Evolutionary conservation across 2,113 vertebrate genomes (phyloP).

Genomic region (Cyanoramphus novaezelandiae): DNA sequence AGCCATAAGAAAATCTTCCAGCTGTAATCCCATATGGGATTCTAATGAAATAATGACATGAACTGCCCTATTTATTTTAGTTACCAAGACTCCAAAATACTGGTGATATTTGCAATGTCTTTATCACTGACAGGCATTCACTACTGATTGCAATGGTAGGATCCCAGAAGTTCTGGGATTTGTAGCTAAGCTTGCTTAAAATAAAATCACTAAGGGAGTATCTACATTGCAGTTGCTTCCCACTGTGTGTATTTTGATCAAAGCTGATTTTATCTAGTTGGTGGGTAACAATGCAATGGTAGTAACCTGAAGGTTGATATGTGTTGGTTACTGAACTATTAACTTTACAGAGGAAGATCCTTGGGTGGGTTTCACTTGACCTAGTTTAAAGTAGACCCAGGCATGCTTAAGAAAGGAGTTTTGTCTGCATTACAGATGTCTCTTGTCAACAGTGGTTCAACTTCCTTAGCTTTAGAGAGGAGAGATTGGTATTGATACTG

Average conservation of each 20-base stretch:
- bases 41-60: conserved; percentile 35
- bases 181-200: conserved; percentile 24
- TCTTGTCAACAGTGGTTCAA: not conserved
- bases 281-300: not conserved
- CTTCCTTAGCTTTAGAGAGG: not conserved
- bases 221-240: not conserved
- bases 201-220: conserved; percentile 1
- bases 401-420: conserved; percentile 16
- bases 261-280: conserved; percentile 42
- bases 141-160: not conserved
- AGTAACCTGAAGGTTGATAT: not conserved
- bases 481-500: not conserved
- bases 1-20: conserved; percentile 30
- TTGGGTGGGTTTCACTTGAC: conserved; percentile 54
- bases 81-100: not conserved
- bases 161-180: conserved; percentile 1
- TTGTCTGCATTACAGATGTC: conserved; percentile 53
- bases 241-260: conserved; percentile 2
- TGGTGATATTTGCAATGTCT: not conserved
- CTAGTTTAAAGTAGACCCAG: conserved; percentile 13
- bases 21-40: not conserved
- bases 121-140: not conserved
- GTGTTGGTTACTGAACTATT: conserved; percentile 14
- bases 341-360: conserved; percentile 30
- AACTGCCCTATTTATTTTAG: conserved; percentile 22